A percentile compares a stretch with the other conserved stretches of the same genome.
Conservation (phyloP, 2,888 invertebrate genomes). For the Drosophila engyochracea region DNA sequence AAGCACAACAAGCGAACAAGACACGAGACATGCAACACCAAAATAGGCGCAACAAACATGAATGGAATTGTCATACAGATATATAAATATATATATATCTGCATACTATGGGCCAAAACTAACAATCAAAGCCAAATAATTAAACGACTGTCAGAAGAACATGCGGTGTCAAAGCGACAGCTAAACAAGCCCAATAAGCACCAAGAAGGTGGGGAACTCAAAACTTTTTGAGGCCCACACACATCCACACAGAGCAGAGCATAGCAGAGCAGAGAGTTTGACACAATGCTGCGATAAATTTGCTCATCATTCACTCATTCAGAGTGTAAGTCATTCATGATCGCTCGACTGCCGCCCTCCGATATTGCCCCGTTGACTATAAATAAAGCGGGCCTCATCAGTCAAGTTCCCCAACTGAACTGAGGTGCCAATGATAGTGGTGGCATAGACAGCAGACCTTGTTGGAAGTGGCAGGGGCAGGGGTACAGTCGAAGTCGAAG, state of each 20-base stretch:
- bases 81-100: slow-evolving; percentile 5
- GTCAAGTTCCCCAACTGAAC: slow-evolving; percentile 52
- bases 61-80: slow-evolving; percentile 62
- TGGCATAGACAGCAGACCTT: slow-evolving; percentile 11
- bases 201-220: slow-evolving; percentile 13
- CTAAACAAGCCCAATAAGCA: slow-evolving; percentile 23
- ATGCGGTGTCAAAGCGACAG: slow-evolving; percentile 53
- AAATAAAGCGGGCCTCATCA: slow-evolving; percentile 79
- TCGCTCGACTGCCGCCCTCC: slow-evolving; percentile 27
- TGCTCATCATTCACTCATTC: slow-evolving; percentile 82
- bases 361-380: slow-evolving; percentile 58
- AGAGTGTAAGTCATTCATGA: slow-evolving; percentile 78
- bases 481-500: background rate
- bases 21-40: slow-evolving; percentile 53
- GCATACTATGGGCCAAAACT: slow-evolving; percentile 45
- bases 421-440: slow-evolving; percentile 72
- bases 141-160: slow-evolving; percentile 76
- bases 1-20: slow-evolving; percentile 25
- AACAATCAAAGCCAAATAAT: slow-evolving; percentile 75
- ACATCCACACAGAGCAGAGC: slow-evolving; percentile 2
- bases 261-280: slow-evolving; percentile 41
- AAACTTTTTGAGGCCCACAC: slow-evolving; percentile 57
- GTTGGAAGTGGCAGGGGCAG: background rate
- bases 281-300: slow-evolving; percentile 82
- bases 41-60: slow-evolving; percentile 65